Evolutionary conservation across 2,888 invertebrate species (phyloP).

Genomic region (Drosophila meridiana): DNA sequence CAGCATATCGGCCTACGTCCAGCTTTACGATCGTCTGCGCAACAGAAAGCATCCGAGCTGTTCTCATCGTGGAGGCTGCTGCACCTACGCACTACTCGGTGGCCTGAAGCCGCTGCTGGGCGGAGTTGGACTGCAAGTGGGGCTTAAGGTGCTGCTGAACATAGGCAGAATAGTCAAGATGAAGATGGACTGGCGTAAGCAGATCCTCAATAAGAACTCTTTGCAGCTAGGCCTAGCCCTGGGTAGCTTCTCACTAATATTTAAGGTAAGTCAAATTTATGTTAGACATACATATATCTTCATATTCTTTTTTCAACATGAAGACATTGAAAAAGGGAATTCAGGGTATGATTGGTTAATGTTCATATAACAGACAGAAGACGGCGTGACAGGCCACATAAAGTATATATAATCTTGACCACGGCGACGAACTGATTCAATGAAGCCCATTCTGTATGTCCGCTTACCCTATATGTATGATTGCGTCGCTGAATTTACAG

Average conservation of each 20-base stretch:
- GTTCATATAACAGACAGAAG: background rate
- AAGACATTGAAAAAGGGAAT: background rate
- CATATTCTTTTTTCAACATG: background rate
- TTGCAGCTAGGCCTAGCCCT: conserved; percentile 88
- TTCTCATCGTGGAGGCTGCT: conserved; percentile 88
- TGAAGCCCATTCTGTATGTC: background rate
- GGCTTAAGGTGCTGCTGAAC: conserved; percentile 87
- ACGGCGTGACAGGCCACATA: background rate
- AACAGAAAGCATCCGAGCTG: conserved; percentile 85
- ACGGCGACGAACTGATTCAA: background rate
- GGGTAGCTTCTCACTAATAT: conserved; percentile 88
- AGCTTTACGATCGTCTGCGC: conserved; percentile 67
- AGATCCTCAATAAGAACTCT: conserved; percentile 86
- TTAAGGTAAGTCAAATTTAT: conserved; percentile 85
- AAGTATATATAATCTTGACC: background rate
- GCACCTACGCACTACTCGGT: conserved; percentile 86
- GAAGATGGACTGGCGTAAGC: conserved; percentile 85
- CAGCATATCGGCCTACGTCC: conserved; percentile 57
- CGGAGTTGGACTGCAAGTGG: conserved; percentile 88
- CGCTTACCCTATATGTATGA: no score
- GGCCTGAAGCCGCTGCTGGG: conserved; percentile 87
- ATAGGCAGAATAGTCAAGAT: conserved; percentile 86
- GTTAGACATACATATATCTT: no score
- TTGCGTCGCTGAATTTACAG: no score
- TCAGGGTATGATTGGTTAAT: background rate